Evolutionary conservation across 2,797 vertebrate species (phyloP), one percentile per base, ranked within the genome.

Genomic region (Cottoperca gobio): DNA sequence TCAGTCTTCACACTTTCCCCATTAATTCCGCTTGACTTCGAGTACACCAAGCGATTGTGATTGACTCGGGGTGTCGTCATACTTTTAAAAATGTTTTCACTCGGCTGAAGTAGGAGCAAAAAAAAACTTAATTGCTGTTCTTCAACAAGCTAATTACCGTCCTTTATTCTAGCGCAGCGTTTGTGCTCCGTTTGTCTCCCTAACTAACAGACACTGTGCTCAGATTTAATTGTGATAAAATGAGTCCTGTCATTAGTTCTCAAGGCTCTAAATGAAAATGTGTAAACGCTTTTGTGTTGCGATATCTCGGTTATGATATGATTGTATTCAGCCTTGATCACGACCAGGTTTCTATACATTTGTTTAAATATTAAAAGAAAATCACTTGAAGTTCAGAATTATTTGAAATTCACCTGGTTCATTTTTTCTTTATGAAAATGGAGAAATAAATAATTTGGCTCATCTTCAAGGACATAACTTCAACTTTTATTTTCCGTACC

Each of bases 11-110:
- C 7, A 21, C 70, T 71, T 74, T 37, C 33, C 46, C 26, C 19
- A 76, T 63, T 13, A 16, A 68, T 71, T 48, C 31, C 48, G 45
- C 63, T 73, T 77, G 45, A 54, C 46, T 55, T 9, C 55, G n/a
- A n/a, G n/a, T n/a, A n/a, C n/a, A n/a, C n/a, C n/a, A n/a, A n/a
- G n/a, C 23, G 40, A 63, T n/a, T n/a, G n/a, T n/a, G n/a, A n/a
- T n/a, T 70, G 54, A 60, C 78, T 43, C 7, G 2, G 10, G 24
- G 9, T 13, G 59, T 43, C 62, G 59, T 78, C 65, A 71, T 55
- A 59, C 33, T 71, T 57, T 59, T 24, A 19, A 66, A 65, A 49
- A 42, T 11, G 37, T 70, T 67, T 60, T 57, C 33, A 13, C 39
- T 71, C 24, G 40, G 23, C 46, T 45, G 42, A 53, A 79, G 76